phyloP scores from a whole-genome alignment of 2,888 invertebrate genomes.

The Melikaiella ostensackeni region DNA sequence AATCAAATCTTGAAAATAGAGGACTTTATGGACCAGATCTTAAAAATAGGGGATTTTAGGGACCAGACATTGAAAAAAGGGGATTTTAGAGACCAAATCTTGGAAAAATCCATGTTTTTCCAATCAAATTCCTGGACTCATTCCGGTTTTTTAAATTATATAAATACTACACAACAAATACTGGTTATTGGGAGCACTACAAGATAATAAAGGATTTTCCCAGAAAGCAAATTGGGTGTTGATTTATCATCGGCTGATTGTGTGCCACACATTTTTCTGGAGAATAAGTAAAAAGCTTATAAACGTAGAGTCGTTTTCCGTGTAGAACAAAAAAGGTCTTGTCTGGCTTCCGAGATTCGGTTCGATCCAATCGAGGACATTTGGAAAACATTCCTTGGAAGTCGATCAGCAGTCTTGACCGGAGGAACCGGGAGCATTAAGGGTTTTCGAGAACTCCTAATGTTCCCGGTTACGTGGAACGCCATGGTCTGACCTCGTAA shows the following conservation, averaged over 20 bases:
- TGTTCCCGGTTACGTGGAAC: slow-evolving; percentile 38
- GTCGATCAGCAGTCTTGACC: slow-evolving; percentile 34
- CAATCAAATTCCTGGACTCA: no score
- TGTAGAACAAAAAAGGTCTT: slow-evolving; percentile 27
- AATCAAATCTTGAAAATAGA: no score
- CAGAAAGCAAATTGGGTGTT: not conserved
- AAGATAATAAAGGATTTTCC: not conserved
- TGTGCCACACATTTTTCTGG: not conserved
- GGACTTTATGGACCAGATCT: no score
- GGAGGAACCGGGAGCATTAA: slow-evolving; percentile 37
- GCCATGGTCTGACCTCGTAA: slow-evolving; percentile 36
- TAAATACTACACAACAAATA: no score
- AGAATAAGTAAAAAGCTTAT: not conserved
- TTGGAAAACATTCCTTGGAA: slow-evolving; percentile 40
- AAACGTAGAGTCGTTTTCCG: slow-evolving; percentile 17
- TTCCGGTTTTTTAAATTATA: no score
- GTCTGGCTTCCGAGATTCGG: slow-evolving; percentile 38
- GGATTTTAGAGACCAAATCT: no score
- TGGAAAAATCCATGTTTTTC: no score
- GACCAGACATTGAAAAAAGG: no score
- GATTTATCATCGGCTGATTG: not conserved
- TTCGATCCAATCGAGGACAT: slow-evolving; percentile 38
- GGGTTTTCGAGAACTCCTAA: slow-evolving; percentile 37
- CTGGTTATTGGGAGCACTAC: not conserved
- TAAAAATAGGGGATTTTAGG: no score